Percentiles rank a stretch among this genome's conserved stretches.
Evolutionary conservation across 2,113 vertebrate genomes (phyloP).

Genomic region (Salvelinus fontinalis): DNA sequence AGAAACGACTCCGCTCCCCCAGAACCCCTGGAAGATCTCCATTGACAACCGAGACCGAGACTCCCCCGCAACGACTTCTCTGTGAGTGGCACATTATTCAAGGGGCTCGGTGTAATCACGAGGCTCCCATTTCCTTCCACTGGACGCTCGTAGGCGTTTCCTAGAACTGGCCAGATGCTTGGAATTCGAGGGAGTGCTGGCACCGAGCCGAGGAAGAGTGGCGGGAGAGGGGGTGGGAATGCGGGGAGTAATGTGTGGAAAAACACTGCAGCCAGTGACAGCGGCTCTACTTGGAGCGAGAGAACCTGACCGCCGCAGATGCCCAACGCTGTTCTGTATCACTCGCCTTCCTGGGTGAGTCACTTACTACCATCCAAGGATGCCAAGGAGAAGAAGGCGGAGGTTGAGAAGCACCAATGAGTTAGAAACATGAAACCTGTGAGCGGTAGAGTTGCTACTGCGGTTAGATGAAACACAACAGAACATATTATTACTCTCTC

Average conservation of each 20-base stretch:
- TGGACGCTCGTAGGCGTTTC: slow-evolving; percentile 57
- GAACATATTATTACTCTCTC: no score
- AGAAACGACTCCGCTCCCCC: not conserved
- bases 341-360: not conserved
- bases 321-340: not conserved
- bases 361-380: not conserved
- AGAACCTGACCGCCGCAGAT: not conserved
- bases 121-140: slow-evolving; percentile 53
- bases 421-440: not conserved
- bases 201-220: not conserved
- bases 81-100: slow-evolving; percentile 27
- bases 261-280: slow-evolving; percentile 34
- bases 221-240: not conserved
- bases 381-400: not conserved
- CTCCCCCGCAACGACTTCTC: slow-evolving; percentile 10
- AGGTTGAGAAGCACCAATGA: not conserved
- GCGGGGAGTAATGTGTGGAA: slow-evolving; percentile 47
- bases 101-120: slow-evolving; percentile 36
- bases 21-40: not conserved
- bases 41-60: not conserved
- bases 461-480: no score
- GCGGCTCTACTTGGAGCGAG: slow-evolving; percentile 25
- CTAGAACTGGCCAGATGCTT: slow-evolving; percentile 59
- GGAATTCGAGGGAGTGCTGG: slow-evolving; percentile 52
- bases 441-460: not conserved